Evolutionary conservation across 2,113 vertebrate genomes (phyloP), one percentile per base, ranked within the genome.

Genomic region (Puffinus mauretanicus): DNA sequence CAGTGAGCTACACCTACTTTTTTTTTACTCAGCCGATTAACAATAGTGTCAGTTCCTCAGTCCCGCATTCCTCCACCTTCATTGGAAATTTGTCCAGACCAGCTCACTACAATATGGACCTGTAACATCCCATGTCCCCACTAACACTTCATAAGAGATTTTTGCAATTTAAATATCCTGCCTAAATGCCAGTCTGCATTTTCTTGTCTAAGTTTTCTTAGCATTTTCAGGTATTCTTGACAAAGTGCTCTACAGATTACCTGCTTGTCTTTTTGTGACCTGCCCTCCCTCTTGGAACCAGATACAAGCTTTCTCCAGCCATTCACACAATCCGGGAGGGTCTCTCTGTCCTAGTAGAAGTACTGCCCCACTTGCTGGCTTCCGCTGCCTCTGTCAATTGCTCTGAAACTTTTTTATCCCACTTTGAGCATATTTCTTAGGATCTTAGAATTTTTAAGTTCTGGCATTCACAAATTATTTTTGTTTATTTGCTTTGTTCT

Each of bases 331-430:
- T 16, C 27, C 7, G 1, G n/a, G 30, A 72, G 5, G 7, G 3
- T 69, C 2, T 67, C 10, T 62, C 18, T 52, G 26, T 57, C 24
- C 18, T 22, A 18, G 36, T 4, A 65, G 26, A 71, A 57, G 22
- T 32, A 11, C 15, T 65, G 26, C 8, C 5, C 13, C 15, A 27
- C 7, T n/a, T 0, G 0, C 16, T 46, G 36, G 2, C 14, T 80
- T 58, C 49, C 7, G 2, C 0, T 34, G 17, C 29, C 19, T 75
- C 65, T 24, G 12, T 2, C 26, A 44, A 9, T 25, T n/a, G 27
- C 58, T 64, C 64, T 55, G 44, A 49, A 90, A 46, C 0, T 6
- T 38, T 67, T 77, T 67, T 32, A 22, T 42, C 14, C 20, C 19
- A 38, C 15, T 80, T 46, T 32, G 11, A 67, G 13, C 11, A 7